Conservation (phyloP, 2,113 vertebrate genomes). For the Platichthys flesus region DNA sequence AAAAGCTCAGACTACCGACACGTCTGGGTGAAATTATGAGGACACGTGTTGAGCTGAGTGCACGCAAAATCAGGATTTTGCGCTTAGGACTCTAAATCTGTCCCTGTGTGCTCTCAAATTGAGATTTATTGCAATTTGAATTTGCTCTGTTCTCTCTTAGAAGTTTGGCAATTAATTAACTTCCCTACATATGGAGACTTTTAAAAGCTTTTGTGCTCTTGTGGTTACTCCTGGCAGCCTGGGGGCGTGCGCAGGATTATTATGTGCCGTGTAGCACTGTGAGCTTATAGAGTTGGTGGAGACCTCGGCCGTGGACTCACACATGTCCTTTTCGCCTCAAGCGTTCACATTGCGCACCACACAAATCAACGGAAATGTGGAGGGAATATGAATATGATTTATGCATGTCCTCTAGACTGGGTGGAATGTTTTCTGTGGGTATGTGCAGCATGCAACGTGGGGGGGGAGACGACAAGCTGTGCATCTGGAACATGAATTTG, state of each 20-base stretch:
- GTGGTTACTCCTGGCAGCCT: not conserved
- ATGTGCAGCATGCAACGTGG: slow-evolving; percentile 3
- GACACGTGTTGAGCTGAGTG: slow-evolving; percentile 11
- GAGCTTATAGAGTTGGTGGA: not conserved
- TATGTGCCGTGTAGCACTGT: not conserved
- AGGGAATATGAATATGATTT: slow-evolving; percentile 36
- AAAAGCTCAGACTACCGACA: not conserved
- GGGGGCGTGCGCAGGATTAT: not conserved
- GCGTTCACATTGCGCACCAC: slow-evolving; percentile 20
- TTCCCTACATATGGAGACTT: not conserved
- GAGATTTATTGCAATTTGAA: slow-evolving; percentile 16
- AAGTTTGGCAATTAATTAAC: slow-evolving; percentile 21
- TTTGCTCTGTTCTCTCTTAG: not conserved
- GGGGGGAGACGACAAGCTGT: not conserved
- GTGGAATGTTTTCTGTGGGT: slow-evolving; percentile 25
- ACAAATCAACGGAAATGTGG: slow-evolving; percentile 24
- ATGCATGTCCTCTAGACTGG: slow-evolving; percentile 32
- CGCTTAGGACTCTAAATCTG: slow-evolving; percentile 2
- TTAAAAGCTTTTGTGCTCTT: not conserved
- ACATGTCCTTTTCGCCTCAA: slow-evolving; percentile 26
- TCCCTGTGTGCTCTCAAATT: not conserved
- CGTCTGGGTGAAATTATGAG: slow-evolving; percentile 15
- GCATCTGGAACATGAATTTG: slow-evolving; percentile 39
- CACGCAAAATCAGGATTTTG: slow-evolving; percentile 13
- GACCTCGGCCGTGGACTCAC: slow-evolving; percentile 8